These are phyloP conservation scores for Agonopterix subpropinquella DNA, from an alignment of 2,888 invertebrate genomes.

Conservation along the genomic window DNA sequence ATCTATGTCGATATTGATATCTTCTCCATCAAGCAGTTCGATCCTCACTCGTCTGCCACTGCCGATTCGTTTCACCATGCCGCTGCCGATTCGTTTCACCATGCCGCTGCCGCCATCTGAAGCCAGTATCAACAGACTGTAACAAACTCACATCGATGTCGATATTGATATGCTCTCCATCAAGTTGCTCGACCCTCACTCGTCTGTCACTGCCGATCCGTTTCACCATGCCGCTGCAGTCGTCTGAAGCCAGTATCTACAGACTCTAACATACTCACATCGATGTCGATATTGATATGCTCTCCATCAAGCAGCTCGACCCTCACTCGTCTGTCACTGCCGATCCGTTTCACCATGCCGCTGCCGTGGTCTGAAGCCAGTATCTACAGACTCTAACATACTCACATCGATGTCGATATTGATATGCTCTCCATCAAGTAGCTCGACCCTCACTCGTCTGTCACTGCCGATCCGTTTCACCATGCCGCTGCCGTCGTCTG, in stretches of 20 bases:
- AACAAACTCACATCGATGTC: conserved; percentile 79
- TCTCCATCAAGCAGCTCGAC: conserved; percentile 90
- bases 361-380: too few relatives aligned
- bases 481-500: conserved; percentile 41
- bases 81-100: too few relatives aligned
- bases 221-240: too few relatives aligned
- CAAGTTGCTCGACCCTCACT: conserved; percentile 87
- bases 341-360: conserved; percentile 28
- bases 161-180: conserved; percentile 87
- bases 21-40: too few relatives aligned
- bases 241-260: too few relatives aligned
- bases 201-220: conserved; percentile 55
- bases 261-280: conserved; percentile 41
- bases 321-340: conserved; percentile 77
- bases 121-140: neutral
- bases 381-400: neutral
- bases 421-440: conserved; percentile 88
- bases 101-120: too few relatives aligned
- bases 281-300: conserved; percentile 85
- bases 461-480: conserved; percentile 34
- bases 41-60: too few relatives aligned
- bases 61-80: conserved; percentile 30
- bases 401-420: conserved; percentile 84
- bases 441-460: conserved; percentile 83
- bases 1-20: too few relatives aligned